A percentile compares a stretch with the other conserved stretches of the same genome.
Conservation (phyloP, 2,113 vertebrate species). For the Tapirus terrestris region DNA sequence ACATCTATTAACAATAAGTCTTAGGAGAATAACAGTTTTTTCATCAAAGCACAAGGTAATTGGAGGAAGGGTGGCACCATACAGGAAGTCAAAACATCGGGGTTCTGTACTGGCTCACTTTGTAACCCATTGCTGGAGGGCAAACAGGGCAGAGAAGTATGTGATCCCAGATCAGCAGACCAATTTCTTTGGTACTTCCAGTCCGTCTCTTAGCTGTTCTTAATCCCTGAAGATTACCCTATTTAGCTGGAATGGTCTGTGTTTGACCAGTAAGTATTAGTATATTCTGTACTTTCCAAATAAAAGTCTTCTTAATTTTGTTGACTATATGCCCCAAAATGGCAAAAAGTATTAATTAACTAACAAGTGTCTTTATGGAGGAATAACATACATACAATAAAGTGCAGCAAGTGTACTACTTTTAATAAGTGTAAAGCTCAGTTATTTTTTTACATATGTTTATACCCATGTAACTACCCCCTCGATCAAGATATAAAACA, state of each 20-base stretch:
- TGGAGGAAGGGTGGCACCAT: background rate
- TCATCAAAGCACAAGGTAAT: background rate
- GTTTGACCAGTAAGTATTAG: background rate
- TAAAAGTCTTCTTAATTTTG: background rate
- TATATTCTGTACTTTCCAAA: constrained; percentile 7
- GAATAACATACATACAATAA: background rate
- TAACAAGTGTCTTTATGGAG: background rate
- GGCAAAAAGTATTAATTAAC: background rate
- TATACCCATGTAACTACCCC: background rate
- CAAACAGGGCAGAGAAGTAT: background rate
- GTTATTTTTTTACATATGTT: background rate
- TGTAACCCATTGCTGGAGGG: background rate
- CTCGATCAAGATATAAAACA: background rate
- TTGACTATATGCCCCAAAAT: background rate
- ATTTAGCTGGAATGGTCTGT: background rate
- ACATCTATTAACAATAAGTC: background rate
- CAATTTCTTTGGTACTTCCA: background rate
- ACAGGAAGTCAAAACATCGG: background rate
- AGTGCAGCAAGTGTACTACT: background rate
- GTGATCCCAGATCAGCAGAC: background rate
- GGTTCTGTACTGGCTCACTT: background rate
- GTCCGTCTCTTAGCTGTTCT: background rate
- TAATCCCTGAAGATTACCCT: background rate
- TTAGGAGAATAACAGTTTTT: constrained; percentile 7
- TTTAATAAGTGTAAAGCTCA: background rate